Evolutionary conservation across 64 coral and sea anemone species (phyloP).

Genomic region (Stichodactyla helianthus): DNA sequence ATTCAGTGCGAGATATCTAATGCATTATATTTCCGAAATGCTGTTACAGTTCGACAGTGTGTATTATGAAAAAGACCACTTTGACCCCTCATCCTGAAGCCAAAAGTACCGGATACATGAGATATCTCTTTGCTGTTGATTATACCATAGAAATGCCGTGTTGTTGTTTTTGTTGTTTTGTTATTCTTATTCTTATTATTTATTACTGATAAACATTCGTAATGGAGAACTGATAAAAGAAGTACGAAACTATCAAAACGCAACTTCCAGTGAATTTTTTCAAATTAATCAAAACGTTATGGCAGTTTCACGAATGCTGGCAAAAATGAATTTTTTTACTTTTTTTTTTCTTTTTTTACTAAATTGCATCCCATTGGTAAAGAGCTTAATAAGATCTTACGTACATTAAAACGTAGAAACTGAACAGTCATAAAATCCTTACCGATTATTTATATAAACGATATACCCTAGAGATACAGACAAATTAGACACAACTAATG

Average conservation of each 20-base stretch:
- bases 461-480: neutral
- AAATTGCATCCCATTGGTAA: neutral
- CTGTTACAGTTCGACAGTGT: neutral
- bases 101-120: neutral
- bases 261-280: neutral
- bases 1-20: neutral
- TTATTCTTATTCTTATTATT: neutral
- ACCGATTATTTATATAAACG: neutral
- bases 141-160: no score
- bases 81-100: neutral
- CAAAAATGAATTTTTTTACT: neutral
- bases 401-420: neutral
- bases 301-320: neutral
- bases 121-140: neutral
- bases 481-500: neutral
- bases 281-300: neutral
- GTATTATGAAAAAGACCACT: neutral
- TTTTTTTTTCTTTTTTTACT: neutral
- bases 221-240: neutral
- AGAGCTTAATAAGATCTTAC: neutral
- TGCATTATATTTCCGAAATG: no score
- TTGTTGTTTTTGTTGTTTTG: no score
- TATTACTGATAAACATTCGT: neutral
- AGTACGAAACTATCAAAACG: neutral
- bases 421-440: neutral